Base-by-base conservation (phyloP, 2,888 invertebrate species). In the Mylabris sibirica region DNA sequence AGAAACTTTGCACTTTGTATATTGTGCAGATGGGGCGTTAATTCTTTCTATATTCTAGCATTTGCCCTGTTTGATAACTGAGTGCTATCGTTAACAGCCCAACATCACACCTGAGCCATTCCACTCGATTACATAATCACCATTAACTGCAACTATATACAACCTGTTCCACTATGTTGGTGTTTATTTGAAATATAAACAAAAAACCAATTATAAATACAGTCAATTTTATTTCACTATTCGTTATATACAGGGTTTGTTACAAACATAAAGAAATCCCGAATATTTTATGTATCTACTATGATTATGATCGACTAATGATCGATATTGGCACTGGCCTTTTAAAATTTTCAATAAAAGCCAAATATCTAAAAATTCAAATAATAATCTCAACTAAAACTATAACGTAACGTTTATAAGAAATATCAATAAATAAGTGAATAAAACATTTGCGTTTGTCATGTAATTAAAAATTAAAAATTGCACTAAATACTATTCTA, bases 1-100 rank as follows among this genome's bases (percentile, higher is more conserved):
- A 76, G 79, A 81, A 83, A 83, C 81, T 83, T 83, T 79, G 79
- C 81, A 82, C 82, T 83, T 81, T 81, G 78, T 78, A 78, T 68
- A 66, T 63, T 65, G 74, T 71, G 75, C 76, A 76, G 76, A 75
- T 76, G 75, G 49, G 74, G 74, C 69, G 71, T 73, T 71, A 67
- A 72, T 78, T 74, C 75, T 75, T 73, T 67, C 66, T 70, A 74
- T 74, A 69, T 71, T 65, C 67, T 72, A 70, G 70, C 67, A 67
- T 72, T 75, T 74, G 75, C 72, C 72, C 72, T 74, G 63, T 35
- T 64, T 65, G 49, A 60, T 63, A 30, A 53, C 68, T 71, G 67
- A 72, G 69, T 72, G 72, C 60, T 59, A 60, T 67, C 67, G 69
- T 72, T 72, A 69, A 60, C 67, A 38, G 30, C 66, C 60, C 64